Conservation (phyloP, 2,888 invertebrate species). For the Gerris lacustris region DNA sequence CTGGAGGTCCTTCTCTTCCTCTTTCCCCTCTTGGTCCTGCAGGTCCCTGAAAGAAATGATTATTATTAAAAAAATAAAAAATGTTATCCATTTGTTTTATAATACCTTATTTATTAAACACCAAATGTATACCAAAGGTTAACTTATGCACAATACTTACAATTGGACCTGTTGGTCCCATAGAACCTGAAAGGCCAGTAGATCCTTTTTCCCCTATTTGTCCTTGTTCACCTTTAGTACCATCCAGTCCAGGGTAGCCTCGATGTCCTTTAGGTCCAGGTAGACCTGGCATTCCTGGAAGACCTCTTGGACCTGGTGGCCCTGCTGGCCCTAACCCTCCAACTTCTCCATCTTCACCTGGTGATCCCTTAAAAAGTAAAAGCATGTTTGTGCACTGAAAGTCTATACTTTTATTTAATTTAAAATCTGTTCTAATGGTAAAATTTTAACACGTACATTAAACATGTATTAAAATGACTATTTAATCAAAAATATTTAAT, state of each 20-base stretch:
- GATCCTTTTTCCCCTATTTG: conserved; percentile 61
- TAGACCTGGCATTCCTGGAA: conserved; percentile 61
- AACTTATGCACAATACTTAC: conserved; percentile 38
- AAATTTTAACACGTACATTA: too few relatives aligned
- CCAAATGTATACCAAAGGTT: not conserved
- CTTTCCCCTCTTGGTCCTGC: conserved; percentile 70
- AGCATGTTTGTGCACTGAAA: not conserved
- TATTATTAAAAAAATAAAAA: conserved; percentile 8
- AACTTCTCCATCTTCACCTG: conserved; percentile 68
- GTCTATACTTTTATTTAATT: not conserved
- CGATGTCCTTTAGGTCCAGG: conserved; percentile 74
- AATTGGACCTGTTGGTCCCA: conserved; percentile 57
- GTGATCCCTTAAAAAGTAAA: conserved; percentile 46
- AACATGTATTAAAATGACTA: too few relatives aligned
- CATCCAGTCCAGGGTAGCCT: conserved; percentile 66
- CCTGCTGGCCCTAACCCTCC: conserved; percentile 61
- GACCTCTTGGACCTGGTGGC: conserved; percentile 59
- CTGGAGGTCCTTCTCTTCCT: conserved; percentile 70
- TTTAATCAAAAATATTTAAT: too few relatives aligned
- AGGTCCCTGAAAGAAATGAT: conserved; percentile 47
- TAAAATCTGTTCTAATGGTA: too few relatives aligned
- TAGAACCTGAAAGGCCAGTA: conserved; percentile 51
- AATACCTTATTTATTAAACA: not conserved
- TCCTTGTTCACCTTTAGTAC: conserved; percentile 70
- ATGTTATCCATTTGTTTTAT: not conserved